phyloP scores from a whole-genome alignment of 1,140 invertebrate species.

The Chelonus insularis region DNA sequence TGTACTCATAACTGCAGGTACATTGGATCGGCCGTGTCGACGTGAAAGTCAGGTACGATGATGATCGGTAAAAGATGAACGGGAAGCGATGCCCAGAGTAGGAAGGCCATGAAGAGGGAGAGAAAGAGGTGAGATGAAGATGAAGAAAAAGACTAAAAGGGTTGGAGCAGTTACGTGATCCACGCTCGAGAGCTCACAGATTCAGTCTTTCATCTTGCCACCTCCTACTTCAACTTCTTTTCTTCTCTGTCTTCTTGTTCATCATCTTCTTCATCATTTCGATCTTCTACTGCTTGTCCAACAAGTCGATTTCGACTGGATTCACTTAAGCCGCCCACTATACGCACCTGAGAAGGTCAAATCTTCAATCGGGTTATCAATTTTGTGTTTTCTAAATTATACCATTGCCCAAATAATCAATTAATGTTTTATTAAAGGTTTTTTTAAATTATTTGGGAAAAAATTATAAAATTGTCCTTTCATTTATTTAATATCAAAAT shows the following conservation, averaged over 20 bases:
- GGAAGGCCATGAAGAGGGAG: constrained; percentile 8
- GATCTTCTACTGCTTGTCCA: neutral
- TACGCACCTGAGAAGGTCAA: constrained; percentile 14
- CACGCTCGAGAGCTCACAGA: constrained; percentile 44
- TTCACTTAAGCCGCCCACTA: constrained; percentile 8
- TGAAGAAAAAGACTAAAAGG: constrained; percentile 30
- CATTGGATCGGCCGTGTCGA: constrained; percentile 39
- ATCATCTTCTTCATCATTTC: neutral
- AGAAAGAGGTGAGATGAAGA: constrained; percentile 20
- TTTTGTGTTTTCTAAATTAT: neutral
- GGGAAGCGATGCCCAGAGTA: neutral
- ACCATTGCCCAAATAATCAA: no score
- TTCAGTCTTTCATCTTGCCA: constrained; percentile 27
- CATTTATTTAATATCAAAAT: no score
- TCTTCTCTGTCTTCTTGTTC: constrained; percentile 14
- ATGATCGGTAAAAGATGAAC: constrained; percentile 29
- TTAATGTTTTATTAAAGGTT: no score
- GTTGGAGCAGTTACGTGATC: constrained; percentile 44
- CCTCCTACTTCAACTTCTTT: constrained; percentile 13
- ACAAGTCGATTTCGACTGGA: constrained; percentile 12
- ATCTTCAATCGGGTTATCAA: neutral
- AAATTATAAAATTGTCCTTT: no score
- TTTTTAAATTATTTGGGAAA: no score
- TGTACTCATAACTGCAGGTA: constrained; percentile 40
- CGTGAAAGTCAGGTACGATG: constrained; percentile 17